Evolutionary conservation across 2,113 vertebrate species (phyloP).

Genomic region (Triplophysa rosa): DNA sequence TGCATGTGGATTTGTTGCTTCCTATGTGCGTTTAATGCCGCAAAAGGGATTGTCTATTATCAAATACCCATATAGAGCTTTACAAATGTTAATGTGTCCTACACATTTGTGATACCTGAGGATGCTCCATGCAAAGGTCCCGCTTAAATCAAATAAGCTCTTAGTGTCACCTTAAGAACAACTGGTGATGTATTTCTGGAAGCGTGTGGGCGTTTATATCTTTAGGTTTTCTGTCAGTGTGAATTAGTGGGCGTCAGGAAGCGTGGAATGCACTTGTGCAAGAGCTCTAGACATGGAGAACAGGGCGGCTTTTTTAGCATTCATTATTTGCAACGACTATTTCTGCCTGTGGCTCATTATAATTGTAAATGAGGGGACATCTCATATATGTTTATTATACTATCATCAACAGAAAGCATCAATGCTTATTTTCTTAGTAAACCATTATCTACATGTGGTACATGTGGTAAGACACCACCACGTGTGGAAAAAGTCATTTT

Average conservation of each 20-base stretch:
- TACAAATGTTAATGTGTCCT: slow-evolving; percentile 25
- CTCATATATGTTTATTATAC: too few relatives aligned
- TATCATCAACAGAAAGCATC: too few relatives aligned
- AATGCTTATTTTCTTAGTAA: too few relatives aligned
- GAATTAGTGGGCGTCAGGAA: slow-evolving; percentile 50
- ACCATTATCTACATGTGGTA: too few relatives aligned
- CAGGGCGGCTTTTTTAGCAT: slow-evolving; percentile 43
- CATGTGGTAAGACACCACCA: too few relatives aligned
- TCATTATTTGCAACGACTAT: slow-evolving; percentile 22
- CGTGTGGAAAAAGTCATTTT: too few relatives aligned
- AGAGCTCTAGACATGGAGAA: slow-evolving; percentile 39
- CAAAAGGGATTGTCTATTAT: background rate
- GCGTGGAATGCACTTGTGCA: slow-evolving; percentile 48
- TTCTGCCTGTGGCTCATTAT: slow-evolving; percentile 19
- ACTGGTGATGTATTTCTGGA: slow-evolving; percentile 42
- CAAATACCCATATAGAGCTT: slow-evolving; percentile 12
- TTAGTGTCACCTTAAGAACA: slow-evolving; percentile 21
- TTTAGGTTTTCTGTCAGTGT: slow-evolving; percentile 52
- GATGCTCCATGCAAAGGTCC: background rate
- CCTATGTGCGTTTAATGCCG: slow-evolving; percentile 11
- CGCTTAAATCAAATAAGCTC: background rate
- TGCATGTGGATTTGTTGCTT: slow-evolving; percentile 10
- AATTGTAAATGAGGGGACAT: too few relatives aligned
- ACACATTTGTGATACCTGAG: background rate
- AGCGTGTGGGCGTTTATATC: slow-evolving; percentile 50